Evolutionary conservation across 2,113 vertebrate species (phyloP).

Genomic region (Phrynosoma blainvillii): DNA sequence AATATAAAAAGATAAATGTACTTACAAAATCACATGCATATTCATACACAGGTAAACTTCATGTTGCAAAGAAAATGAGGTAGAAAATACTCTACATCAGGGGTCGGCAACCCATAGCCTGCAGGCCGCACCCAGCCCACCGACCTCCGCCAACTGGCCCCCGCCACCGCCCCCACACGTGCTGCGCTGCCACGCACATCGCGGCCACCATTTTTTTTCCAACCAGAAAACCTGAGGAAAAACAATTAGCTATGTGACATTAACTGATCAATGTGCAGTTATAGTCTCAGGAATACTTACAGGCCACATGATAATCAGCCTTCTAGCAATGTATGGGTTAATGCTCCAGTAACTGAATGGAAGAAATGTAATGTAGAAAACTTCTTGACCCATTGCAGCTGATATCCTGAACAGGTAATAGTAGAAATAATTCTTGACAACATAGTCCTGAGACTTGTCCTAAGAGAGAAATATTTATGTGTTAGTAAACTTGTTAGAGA

Average conservation of each 20-base stretch:
- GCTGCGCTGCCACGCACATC: no score
- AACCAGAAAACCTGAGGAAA: not conserved
- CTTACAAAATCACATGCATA: no score
- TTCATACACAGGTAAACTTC: no score
- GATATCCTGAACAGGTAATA: conserved; percentile 92
- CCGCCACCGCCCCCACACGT: no score
- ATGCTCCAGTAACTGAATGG: conserved; percentile 92
- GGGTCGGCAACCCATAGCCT: no score
- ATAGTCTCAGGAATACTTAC: conserved; percentile 73
- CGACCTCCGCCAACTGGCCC: no score
- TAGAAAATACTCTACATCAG: no score
- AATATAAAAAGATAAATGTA: no score
- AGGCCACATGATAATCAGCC: conserved; percentile 90
- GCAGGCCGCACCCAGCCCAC: no score
- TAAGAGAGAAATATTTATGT: conserved; percentile 61
- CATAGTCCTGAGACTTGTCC: conserved; percentile 74
- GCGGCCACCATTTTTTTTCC: no score
- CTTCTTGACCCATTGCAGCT: conserved; percentile 88
- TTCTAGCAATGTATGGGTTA: conserved; percentile 88
- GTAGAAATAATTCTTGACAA: conserved; percentile 89
- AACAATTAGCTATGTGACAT: not conserved
- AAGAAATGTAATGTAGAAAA: conserved; percentile 95
- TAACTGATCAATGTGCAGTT: not conserved
- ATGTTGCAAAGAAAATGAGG: no score
- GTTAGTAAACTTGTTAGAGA: not conserved